Conservation (phyloP, 2,113 vertebrate genomes). For the Ciconia maguari region DNA sequence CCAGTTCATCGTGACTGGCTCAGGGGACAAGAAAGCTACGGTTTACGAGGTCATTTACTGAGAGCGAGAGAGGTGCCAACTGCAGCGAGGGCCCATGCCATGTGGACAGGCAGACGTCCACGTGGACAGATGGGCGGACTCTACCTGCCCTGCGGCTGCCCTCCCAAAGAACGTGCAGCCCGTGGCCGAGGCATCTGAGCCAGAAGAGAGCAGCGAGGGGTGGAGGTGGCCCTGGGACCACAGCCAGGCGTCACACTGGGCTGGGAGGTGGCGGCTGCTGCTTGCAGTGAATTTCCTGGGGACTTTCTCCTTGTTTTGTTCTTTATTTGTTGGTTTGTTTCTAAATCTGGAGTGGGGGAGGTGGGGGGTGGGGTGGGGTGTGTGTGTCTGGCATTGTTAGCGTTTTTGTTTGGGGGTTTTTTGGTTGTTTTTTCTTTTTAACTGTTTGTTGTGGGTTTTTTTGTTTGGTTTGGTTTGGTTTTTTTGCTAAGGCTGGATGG, state of each 20-base stretch:
- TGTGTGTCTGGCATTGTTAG: neutral
- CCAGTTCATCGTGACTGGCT: constrained; percentile 96
- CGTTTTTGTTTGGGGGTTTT: neutral
- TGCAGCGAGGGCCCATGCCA: neutral
- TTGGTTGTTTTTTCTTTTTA: neutral
- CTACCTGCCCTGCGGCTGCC: neutral
- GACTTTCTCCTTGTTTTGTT: constrained; percentile 18
- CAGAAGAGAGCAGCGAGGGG: neutral
- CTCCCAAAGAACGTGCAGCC: neutral
- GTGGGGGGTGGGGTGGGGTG: too few relatives aligned
- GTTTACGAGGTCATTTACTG: constrained; percentile 98
- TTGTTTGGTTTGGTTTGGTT: neutral
- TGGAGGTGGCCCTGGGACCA: neutral
- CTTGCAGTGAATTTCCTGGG: neutral
- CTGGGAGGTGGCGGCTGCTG: neutral
- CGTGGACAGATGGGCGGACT: neutral
- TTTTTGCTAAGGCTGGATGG: neutral
- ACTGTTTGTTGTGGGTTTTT: neutral
- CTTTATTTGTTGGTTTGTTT: neutral
- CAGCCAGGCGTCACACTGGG: neutral
- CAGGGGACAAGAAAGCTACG: constrained; percentile 97
- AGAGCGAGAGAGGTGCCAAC: neutral
- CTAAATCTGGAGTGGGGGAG: neutral
- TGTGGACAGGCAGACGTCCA: neutral
- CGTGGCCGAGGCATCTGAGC: neutral